phyloP scores from a whole-genome alignment of 2,888 invertebrate genomes.

The Stegophylla sp. region DNA sequence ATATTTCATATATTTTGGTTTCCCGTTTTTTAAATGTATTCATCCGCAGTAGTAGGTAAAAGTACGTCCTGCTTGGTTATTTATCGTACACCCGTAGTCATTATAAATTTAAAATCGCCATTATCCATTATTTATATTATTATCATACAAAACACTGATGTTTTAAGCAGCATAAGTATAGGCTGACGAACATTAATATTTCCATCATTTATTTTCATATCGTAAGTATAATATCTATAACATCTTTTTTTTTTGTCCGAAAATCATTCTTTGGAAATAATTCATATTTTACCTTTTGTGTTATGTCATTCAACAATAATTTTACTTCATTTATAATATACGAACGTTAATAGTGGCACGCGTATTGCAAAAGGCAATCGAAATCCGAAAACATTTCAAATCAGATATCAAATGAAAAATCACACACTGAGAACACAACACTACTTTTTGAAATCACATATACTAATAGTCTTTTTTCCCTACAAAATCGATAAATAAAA shows the following conservation, averaged over 20 bases:
- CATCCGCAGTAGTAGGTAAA: neutral
- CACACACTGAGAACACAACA: conserved; percentile 29
- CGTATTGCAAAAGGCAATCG: conserved; percentile 14
- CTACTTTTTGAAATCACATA: conserved; percentile 38
- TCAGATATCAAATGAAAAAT: conserved; percentile 52
- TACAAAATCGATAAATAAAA: conserved; percentile 13
- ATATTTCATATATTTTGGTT: neutral
- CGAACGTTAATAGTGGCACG: neutral
- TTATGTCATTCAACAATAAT: neutral
- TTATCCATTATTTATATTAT: neutral
- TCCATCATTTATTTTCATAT: neutral
- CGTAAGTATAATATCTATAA: no score
- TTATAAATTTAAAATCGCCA: neutral
- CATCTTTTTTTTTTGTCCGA: neutral
- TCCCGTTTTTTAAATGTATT: conserved; percentile 9
- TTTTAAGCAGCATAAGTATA: no score
- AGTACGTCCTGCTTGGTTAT: neutral
- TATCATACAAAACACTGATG: neutral
- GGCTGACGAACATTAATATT: neutral
- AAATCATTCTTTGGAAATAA: neutral
- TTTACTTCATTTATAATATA: conserved; percentile 12
- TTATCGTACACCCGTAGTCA: neutral
- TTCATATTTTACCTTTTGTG: neutral
- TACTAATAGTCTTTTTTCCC: conserved; percentile 40
- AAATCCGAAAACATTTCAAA: conserved; percentile 23